phyloP scores from a whole-genome alignment of 2,113 vertebrate genomes.

The Pedetes capensis region DNA sequence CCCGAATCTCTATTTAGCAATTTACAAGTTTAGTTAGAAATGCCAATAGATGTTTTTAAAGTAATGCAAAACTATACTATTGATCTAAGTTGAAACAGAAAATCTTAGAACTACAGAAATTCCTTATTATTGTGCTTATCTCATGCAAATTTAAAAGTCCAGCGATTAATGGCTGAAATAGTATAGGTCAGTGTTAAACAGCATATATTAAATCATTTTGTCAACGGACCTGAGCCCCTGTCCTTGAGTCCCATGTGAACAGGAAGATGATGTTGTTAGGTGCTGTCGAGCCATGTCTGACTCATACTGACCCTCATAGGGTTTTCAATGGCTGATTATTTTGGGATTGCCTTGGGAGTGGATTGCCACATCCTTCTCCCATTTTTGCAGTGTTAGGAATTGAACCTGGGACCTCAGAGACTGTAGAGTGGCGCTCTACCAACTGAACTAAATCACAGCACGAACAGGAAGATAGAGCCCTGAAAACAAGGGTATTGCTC shows the following conservation, averaged over 20 bases:
- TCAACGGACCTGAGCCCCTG: background rate
- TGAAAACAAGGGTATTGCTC: background rate
- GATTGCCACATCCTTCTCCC: too few relatives aligned
- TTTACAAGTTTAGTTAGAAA: slow-evolving; percentile 43
- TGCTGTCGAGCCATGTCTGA: too few relatives aligned
- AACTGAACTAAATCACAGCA: too few relatives aligned
- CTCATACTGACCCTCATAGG: too few relatives aligned
- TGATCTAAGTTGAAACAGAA: slow-evolving; percentile 10
- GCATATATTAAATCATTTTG: background rate
- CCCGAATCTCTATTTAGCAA: background rate
- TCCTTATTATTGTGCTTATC: background rate
- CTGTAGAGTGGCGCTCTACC: too few relatives aligned
- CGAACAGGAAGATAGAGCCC: background rate
- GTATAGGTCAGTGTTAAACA: background rate
- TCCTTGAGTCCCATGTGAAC: background rate
- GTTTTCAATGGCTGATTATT: too few relatives aligned
- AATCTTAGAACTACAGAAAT: slow-evolving; percentile 16
- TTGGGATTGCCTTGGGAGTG: too few relatives aligned
- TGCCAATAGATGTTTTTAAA: background rate
- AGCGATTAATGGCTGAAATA: background rate
- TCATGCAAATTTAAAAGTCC: slow-evolving; percentile 23
- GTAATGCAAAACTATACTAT: background rate
- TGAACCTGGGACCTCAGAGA: too few relatives aligned
- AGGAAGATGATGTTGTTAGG: too few relatives aligned
- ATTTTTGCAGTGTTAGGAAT: too few relatives aligned